Evolutionary conservation across 2,797 vertebrate species (phyloP), one percentile per base, ranked within the genome.

Genomic region (Hypotaenidia philippensis): DNA sequence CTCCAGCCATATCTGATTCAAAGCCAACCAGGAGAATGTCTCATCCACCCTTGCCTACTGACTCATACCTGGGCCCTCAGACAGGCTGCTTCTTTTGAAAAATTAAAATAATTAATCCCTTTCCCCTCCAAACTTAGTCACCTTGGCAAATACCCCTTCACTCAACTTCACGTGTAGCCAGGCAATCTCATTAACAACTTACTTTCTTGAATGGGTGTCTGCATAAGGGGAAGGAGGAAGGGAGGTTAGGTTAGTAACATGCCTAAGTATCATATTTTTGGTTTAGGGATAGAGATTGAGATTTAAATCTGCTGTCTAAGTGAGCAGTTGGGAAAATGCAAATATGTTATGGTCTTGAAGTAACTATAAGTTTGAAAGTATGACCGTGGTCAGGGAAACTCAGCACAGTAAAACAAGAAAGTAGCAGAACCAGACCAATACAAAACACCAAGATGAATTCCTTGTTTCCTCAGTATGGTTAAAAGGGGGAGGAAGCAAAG

Each of bases 31-130:
- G 34, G 11, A 61, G 8, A 60, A 81, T 41, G 57, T 11, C n/a
- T 71, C 34, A 68, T 82, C 29, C 41, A 68, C 45, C 38, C 72
- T 87, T 88, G 76, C 65, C 72, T 93, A 93, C 47, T 69, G 59
- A 81, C 61, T 72, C 29, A 81, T 49, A 83, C 34, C 32, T 70
- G 56, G 0, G 2, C 59, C 63, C 34, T 78, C 40, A 83, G 27
- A 66, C 22, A 66, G 56, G 23, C 11, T 91, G 53, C 49, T 81
- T 55, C 74, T 83, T 90, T 94, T 74, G 63, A 84, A 76, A 91
- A 86, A 85, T 49, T 20, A 49, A 85, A 84, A 65, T 47, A 72
- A 76, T 75, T 27, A 83, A 78, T 70, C 31, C 19, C 18, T 70
- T 91, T 36, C n/a, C 59, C 26, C 52, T 69, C 36, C 13, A 32